phyloP scores from a whole-genome alignment of 2,113 vertebrate genomes.

The Nerophis ophidion region DNA sequence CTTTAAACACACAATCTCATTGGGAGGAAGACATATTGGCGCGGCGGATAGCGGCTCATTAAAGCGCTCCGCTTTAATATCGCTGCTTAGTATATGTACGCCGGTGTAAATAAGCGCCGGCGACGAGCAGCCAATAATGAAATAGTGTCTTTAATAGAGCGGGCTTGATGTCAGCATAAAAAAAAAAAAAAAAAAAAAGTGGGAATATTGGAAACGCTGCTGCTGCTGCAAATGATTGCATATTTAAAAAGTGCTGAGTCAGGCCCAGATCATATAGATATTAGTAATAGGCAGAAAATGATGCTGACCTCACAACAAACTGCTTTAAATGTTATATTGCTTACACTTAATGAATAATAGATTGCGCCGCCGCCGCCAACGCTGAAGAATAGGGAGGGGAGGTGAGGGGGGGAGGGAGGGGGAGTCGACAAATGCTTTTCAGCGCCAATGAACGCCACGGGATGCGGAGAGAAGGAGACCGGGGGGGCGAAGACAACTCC shows the following conservation, averaged over 20 bases:
- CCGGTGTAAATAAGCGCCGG: constrained; percentile 99
- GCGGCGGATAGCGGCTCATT: constrained; percentile 99
- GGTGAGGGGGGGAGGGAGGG: too few species aligned
- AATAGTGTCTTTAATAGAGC: constrained; percentile 99
- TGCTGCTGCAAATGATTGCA: constrained; percentile 97
- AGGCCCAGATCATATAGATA: constrained; percentile 99
- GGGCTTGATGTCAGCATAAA: constrained; percentile 99
- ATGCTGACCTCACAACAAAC: constrained; percentile 99
- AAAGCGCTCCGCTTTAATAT: constrained; percentile 99
- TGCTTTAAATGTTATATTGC: constrained; percentile 99
- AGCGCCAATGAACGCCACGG: too few species aligned
- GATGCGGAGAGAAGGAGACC: too few species aligned
- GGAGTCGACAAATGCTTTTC: too few species aligned
- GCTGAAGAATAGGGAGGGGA: too few species aligned
- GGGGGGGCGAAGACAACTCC: too few species aligned
- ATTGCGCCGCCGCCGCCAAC: constrained; percentile 77
- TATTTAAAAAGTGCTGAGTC: constrained; percentile 99
- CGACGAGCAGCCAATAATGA: constrained; percentile 99
- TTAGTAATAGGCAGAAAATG: constrained; percentile 99
- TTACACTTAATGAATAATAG: constrained; percentile 99
- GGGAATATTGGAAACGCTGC: constrained; percentile 97
- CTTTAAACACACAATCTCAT: constrained; percentile 99
- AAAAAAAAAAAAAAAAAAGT: too few species aligned
- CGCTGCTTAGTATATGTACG: constrained; percentile 99
- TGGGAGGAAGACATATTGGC: constrained; percentile 99